Base-by-base conservation (phyloP, 2,113 vertebrate genomes). In the Picathartes gymnocephalus region DNA sequence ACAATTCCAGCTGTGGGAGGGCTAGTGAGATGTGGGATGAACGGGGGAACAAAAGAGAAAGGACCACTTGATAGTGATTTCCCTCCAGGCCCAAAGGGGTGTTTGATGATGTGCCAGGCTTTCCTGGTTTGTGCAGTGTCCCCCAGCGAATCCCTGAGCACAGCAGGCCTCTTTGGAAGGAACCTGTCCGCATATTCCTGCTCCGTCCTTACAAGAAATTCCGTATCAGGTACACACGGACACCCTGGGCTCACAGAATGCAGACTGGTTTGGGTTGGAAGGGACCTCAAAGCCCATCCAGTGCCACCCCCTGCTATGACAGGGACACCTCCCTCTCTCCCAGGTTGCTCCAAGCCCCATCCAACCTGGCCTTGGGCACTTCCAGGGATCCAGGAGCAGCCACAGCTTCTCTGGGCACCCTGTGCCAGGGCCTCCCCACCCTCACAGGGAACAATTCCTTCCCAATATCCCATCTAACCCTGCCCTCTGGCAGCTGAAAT, bases 261-360 rank as follows among this genome's bases (percentile, higher is more conserved):
- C 40, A 30, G 14, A 9, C 6, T 40, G 40, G 4, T 10, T 47
- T 40, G 47, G n/a, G 6, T 10, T 25, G 40, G 39, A 13, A 68
- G 6, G 24, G 7, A 39, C 6, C 13, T 31, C 5, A 6, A 40
- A 81, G 20, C 9, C 0, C 47, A 40, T 6, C 39, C 17, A 3
- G 9, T 31, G 0, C 24, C 45, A 60, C 28, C 5, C 33, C 6
- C 69, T 33, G 53, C 60, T 45, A 10, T 22, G 69, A 11, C 39
- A 68, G n/a, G 24, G n/a, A 60, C 39, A 40, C 25, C 17, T 89
- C 2, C 47, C 70, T 35, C 31, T 4, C 2, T 1, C 35, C 54
- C 70, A 48, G 47, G 2, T 0, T 11, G 30, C 47, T 76, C 6
- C 69, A n/a, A n/a, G n/a, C n/a, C n/a, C n/a, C n/a, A n/a, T n/a